Evolutionary conservation across 2,113 vertebrate genomes (phyloP), one percentile per base, ranked within the genome.

Genomic region (Cariama cristata): DNA sequence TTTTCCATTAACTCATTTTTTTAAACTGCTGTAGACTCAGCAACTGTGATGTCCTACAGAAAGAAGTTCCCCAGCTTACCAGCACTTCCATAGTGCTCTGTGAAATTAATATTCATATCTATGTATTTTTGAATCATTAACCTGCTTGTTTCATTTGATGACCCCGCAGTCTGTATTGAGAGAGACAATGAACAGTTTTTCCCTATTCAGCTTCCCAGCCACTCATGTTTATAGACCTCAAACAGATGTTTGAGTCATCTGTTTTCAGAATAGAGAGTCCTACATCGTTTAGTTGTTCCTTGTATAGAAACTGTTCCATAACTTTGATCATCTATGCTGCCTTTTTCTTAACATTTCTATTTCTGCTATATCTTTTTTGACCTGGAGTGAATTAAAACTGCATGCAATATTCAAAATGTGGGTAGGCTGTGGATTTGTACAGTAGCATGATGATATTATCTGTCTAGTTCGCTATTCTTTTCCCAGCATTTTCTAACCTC

Each of bases 281-380:
- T 88, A 76, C 74, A 73, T 95, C 88, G 93, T 96, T 94, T 79
- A 88, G 49, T 73, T 73, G 33, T 75, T 91, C 66, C 62, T 85
- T 90, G 30, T 66, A 76, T 66, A 88, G 56, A 90, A 93, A 45
- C n/a, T 79, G 19, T 90, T 91, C 69, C 66, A 8, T 82, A 60
- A 75, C 87, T 95, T 94, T 93, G 93, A 94, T 97, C 81, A 88
- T 76, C 32, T 28, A 45, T 50, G 32, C 58, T 3, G 8, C 80
- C 19, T 60, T 79, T 74, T 84, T 89, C 73, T 68, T 58, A 87
- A 68, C 8, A 6, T 93, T 82, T 90, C 74, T 60, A 18, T 72
- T 85, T 81, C 69, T 93, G 59, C 59, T 95, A 1, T 35, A 76
- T 76, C 44, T 82, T 62, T 77, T 93, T 90, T 79, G 66, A 84